Percentiles rank a stretch among this genome's conserved stretches.
Evolutionary conservation across 2,797 vertebrate genomes (phyloP).

Genomic region (Gymnoscopelus braueri): DNA sequence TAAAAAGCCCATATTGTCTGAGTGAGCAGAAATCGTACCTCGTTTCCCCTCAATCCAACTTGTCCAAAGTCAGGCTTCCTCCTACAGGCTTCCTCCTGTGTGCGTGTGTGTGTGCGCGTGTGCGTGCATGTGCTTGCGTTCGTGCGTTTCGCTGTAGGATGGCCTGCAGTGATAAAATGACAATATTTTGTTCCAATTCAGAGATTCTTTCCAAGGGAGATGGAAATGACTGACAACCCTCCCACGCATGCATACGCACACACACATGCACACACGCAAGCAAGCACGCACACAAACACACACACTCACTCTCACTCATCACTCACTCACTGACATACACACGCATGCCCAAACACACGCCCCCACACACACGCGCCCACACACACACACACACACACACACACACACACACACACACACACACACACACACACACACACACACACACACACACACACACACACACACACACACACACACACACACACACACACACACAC

Average conservation of each 20-base stretch:
- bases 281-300: background rate
- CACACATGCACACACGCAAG: conserved; percentile 1
- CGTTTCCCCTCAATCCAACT: conserved; percentile 71
- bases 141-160: conserved; percentile 13
- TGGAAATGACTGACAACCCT: conserved; percentile 21
- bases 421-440: conserved; percentile 20
- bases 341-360: too few species aligned
- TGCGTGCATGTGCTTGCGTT: background rate
- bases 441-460: background rate
- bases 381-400: background rate
- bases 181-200: background rate
- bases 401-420: conserved; percentile 31
- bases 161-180: conserved; percentile 7
- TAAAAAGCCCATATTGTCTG: conserved; percentile 69
- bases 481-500: conserved; percentile 31
- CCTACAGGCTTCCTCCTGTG: conserved; percentile 38
- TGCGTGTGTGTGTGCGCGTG: too few species aligned
- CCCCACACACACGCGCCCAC: background rate
- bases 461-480: background rate
- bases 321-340: background rate
- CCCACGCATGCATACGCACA: background rate
- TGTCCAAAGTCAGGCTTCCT: conserved; percentile 66
- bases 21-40: conserved; percentile 70
- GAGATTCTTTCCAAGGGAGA: conserved; percentile 3
- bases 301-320: background rate